These are phyloP conservation scores for Carposina sasakii DNA, from an alignment of 1,140 invertebrate genomes.

Conservation along the genomic window DNA sequence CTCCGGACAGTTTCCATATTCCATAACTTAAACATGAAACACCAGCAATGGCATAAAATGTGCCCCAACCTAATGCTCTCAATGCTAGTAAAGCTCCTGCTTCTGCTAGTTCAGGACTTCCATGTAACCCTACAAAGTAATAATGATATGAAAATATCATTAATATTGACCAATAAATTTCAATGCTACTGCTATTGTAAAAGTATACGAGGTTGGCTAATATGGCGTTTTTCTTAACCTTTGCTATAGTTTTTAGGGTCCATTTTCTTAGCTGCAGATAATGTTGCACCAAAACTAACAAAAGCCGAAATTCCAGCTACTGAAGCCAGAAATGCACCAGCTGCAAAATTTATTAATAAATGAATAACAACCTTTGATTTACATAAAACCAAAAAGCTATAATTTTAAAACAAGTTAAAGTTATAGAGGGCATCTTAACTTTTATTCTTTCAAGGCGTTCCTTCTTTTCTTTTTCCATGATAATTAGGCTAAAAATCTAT, in stretches of 20 bases:
- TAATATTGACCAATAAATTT: constrained; percentile 2
- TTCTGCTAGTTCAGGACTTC: constrained; percentile 78
- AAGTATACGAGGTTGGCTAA: too few species aligned
- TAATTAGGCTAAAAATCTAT: too few species aligned
- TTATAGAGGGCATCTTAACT: constrained; percentile 31
- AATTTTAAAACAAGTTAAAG: constrained; percentile 5
- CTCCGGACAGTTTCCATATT: constrained; percentile 92
- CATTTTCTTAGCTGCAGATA: constrained; percentile 84
- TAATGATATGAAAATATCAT: constrained; percentile 1
- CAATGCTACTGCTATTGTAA: too few species aligned
- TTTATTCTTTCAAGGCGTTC: constrained; percentile 55
- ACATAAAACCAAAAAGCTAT: constrained; percentile 15
- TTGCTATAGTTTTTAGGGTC: constrained; percentile 87
- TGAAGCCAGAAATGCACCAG: constrained; percentile 81
- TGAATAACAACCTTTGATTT: constrained; percentile 8
- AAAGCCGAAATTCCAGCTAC: constrained; percentile 86
- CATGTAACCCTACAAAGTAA: constrained; percentile 65
- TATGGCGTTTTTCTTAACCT: constrained; percentile 60
- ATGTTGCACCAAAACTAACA: constrained; percentile 85
- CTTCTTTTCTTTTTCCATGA: constrained; percentile 27
- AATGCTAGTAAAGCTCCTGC: constrained; percentile 85
- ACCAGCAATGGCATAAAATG: constrained; percentile 87
- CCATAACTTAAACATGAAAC: constrained; percentile 86
- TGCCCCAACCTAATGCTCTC: constrained; percentile 89
- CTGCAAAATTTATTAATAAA: constrained; percentile 73